These are phyloP conservation scores for Synergus umbraculus DNA, from an alignment of 2,888 invertebrate genomes.

Conservation along the genomic window DNA sequence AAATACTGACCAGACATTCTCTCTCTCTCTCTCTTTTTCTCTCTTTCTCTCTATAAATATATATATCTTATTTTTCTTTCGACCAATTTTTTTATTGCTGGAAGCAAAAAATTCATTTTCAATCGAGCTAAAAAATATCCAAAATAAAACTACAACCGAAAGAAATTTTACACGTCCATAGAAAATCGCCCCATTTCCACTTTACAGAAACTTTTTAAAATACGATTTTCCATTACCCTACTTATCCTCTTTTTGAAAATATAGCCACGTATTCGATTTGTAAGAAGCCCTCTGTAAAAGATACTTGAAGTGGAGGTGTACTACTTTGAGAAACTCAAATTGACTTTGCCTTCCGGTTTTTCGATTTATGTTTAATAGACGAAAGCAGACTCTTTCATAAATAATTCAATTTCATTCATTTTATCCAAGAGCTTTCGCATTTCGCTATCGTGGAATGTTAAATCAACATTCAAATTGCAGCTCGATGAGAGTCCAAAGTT, in stretches of 20 bases:
- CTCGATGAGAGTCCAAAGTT: neutral
- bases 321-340: constrained; percentile 10
- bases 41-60: no score
- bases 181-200: neutral
- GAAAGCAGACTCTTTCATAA: constrained; percentile 1
- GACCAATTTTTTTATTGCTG: no score
- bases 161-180: no score
- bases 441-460: neutral
- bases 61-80: no score
- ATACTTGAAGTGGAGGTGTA: neutral
- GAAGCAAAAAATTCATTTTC: no score
- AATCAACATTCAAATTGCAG: neutral
- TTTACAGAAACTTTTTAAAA: neutral
- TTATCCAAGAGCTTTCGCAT: neutral
- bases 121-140: no score
- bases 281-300: neutral
- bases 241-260: constrained; percentile 1
- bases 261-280: constrained; percentile 3
- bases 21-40: no score
- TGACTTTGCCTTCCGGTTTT: neutral
- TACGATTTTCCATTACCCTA: neutral
- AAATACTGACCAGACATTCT: no score
- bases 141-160: no score
- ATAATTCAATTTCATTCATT: constrained; percentile 4
- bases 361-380: neutral